phyloP scores from a whole-genome alignment of 2,888 invertebrate species.

The Leptinotarsa rubiginosa region DNA sequence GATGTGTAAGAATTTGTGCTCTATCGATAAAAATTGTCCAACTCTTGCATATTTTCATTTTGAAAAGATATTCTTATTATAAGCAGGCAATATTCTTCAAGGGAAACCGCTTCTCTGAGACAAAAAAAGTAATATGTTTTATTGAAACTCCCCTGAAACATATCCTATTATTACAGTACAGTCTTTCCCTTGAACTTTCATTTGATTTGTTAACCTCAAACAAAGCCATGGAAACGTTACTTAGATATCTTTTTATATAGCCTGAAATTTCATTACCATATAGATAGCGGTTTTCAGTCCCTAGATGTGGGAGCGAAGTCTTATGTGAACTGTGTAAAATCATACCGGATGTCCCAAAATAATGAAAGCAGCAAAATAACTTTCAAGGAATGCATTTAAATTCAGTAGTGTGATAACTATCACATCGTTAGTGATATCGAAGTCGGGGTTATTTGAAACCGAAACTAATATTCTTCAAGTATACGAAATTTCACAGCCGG shows the following conservation, averaged over 20 bases:
- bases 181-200: constrained; percentile 15
- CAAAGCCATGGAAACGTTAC: constrained; percentile 19
- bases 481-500: too few relatives aligned
- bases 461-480: too few relatives aligned
- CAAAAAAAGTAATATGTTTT: neutral
- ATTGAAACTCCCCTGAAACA: constrained; percentile 2
- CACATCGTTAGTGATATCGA: too few relatives aligned
- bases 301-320: constrained; percentile 8
- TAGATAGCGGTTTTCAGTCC: constrained; percentile 35
- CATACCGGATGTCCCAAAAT: neutral
- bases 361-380: too few relatives aligned
- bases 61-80: neutral
- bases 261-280: constrained; percentile 41
- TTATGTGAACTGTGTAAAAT: constrained; percentile 29
- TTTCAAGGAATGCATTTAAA: too few relatives aligned
- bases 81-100: neutral
- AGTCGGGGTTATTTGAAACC: too few relatives aligned
- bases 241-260: constrained; percentile 24
- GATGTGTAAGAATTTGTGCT: too few relatives aligned
- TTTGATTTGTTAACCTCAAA: constrained; percentile 31
- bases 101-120: neutral
- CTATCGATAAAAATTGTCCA: too few relatives aligned
- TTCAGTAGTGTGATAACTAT: too few relatives aligned
- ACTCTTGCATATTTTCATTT: too few relatives aligned
- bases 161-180: constrained; percentile 10